Conservation (phyloP, 2,797 vertebrate genomes). For the Sebastiscus tertius region DNA sequence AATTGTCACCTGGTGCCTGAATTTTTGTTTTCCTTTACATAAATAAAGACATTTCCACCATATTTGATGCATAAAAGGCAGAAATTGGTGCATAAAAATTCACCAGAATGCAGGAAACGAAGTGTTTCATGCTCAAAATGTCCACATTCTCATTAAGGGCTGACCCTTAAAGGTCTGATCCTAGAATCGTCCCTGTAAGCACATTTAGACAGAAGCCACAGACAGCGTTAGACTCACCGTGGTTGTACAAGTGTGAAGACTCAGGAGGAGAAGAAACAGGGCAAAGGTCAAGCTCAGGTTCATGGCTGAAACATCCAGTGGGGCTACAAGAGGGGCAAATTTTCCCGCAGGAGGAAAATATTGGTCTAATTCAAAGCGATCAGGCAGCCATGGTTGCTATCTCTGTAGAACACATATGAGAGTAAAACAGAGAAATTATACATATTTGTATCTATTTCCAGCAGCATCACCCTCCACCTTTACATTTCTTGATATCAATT, state of each 20-base stretch:
- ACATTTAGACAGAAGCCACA: not conserved
- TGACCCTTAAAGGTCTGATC: too few relatives aligned
- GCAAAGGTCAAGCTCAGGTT: conserved; percentile 44
- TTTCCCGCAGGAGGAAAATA: not conserved
- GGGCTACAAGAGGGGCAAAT: not conserved
- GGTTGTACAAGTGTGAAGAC: conserved; percentile 33
- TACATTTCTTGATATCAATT: not conserved
- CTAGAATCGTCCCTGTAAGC: too few relatives aligned
- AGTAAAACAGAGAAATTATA: not conserved
- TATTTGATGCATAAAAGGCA: too few relatives aligned
- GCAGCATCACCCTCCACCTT: not conserved
- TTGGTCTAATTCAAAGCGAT: not conserved
- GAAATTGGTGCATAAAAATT: rapidly evolving
- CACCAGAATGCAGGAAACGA: too few relatives aligned
- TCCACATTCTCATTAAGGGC: too few relatives aligned
- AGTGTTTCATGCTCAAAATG: too few relatives aligned
- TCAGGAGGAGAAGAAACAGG: conserved; percentile 60
- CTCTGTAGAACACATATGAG: not conserved
- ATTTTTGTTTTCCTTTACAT: too few relatives aligned
- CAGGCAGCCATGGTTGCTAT: not conserved
- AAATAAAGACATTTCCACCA: too few relatives aligned
- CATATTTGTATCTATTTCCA: not conserved
- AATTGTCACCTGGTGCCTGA: too few relatives aligned
- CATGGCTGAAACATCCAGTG: conserved; percentile 51
- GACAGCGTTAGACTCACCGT: conserved; percentile 60